These are phyloP conservation scores for Chloropsis hardwickii DNA, from an alignment of 2,113 vertebrate genomes.

Conservation along the genomic window DNA sequence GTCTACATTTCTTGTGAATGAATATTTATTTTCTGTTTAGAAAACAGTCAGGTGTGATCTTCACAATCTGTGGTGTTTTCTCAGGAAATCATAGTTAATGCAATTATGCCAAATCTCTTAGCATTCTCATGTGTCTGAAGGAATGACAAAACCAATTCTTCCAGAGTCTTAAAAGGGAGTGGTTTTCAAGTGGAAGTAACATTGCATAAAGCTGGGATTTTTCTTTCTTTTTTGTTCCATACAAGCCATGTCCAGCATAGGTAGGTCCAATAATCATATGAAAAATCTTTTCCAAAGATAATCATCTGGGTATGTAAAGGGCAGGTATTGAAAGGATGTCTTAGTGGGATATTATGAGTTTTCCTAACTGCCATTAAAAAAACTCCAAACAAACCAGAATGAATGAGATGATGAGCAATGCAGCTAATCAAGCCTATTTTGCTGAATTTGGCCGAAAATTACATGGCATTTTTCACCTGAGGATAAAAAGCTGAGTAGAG, in stretches of 20 bases:
- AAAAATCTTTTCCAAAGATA: not conserved
- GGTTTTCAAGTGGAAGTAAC: not conserved
- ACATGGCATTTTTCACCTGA: not conserved
- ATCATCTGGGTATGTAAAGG: not conserved
- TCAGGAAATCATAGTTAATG: conserved; percentile 45
- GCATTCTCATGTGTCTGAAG: not conserved
- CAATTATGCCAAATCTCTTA: not conserved
- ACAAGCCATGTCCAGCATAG: not conserved
- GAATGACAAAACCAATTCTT: not conserved
- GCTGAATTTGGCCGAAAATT: not conserved
- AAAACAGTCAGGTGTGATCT: not conserved
- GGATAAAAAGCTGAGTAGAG: not conserved
- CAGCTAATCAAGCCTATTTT: not conserved
- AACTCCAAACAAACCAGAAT: not conserved
- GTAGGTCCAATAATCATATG: not conserved
- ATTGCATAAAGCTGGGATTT: not conserved
- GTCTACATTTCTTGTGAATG: not conserved
- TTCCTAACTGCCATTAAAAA: not conserved
- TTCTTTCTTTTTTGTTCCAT: not conserved
- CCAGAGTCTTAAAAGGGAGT: not conserved
- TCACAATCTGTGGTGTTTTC: not conserved
- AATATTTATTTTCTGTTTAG: not conserved
- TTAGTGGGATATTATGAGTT: not conserved
- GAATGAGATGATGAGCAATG: not conserved
- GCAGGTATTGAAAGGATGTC: not conserved